These are phyloP conservation scores for Chloroclystis v-ata DNA, from an alignment of 2,888 invertebrate species.

Conservation along the genomic window DNA sequence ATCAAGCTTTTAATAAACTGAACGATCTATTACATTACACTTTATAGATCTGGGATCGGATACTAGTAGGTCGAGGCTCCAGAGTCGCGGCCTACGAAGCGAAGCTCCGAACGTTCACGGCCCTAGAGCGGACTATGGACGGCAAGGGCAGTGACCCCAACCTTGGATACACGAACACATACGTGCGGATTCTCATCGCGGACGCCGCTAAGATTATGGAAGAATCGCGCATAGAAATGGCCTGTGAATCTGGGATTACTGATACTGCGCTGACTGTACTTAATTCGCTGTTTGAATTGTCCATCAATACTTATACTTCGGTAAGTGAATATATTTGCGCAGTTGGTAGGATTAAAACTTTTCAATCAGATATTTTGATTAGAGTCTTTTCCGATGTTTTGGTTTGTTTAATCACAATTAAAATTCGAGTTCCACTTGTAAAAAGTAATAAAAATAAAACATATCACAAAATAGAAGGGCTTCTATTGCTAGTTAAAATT, in stretches of 20 bases:
- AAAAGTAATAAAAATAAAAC: too few relatives aligned
- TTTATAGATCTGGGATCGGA: conserved; percentile 82
- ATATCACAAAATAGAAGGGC: too few relatives aligned
- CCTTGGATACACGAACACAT: conserved; percentile 67
- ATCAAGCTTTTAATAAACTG: not conserved
- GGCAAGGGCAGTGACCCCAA: conserved; percentile 79
- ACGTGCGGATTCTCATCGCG: conserved; percentile 77
- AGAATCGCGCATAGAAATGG: conserved; percentile 56
- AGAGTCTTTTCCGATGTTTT: too few relatives aligned
- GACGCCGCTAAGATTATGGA: conserved; percentile 83
- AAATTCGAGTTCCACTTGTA: too few relatives aligned
- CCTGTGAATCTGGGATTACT: conserved; percentile 62
- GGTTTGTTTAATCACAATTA: too few relatives aligned
- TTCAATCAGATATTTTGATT: not conserved
- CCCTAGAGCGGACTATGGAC: conserved; percentile 80
- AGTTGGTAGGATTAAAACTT: not conserved
- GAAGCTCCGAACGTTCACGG: conserved; percentile 82
- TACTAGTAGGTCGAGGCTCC: conserved; percentile 49
- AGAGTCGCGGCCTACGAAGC: conserved; percentile 77
- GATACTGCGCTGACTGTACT: conserved; percentile 51
- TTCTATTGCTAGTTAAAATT: too few relatives aligned
- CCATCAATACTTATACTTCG: conserved; percentile 59
- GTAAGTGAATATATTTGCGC: conserved; percentile 39
- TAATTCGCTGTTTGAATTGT: conserved; percentile 51
- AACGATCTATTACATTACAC: not conserved